Conservation (phyloP, 2,113 vertebrate genomes). For the Neoarius graeffei region DNA sequence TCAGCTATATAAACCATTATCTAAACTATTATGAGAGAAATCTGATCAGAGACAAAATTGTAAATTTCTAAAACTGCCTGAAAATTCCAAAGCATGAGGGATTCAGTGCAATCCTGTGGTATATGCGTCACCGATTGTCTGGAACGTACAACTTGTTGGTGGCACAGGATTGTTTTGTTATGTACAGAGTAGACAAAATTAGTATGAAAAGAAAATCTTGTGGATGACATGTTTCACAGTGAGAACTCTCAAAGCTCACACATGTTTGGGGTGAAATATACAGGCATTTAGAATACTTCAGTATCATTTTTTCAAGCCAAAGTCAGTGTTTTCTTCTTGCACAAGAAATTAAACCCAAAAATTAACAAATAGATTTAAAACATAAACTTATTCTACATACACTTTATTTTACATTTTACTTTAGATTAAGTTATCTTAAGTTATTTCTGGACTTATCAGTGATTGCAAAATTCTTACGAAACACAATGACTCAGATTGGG, state of each 20-base stretch:
- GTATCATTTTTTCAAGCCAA: neutral
- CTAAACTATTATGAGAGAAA: too few relatives aligned
- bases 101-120: neutral
- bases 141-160: neutral
- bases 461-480: neutral
- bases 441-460: neutral
- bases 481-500: neutral
- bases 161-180: neutral
- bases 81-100: neutral
- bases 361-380: neutral
- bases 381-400: neutral
- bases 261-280: neutral
- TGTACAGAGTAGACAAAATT: neutral
- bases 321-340: neutral
- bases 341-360: neutral
- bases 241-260: neutral
- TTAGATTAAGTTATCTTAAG: too few relatives aligned
- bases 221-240: neutral
- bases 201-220: neutral
- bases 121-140: neutral
- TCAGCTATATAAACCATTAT: neutral
- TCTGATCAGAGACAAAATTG: too few relatives aligned
- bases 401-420: neutral
- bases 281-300: neutral
- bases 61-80: too few relatives aligned